A percentile compares a stretch with the other conserved stretches of the same genome.
phyloP scores from a whole-genome alignment of 2,113 vertebrate genomes.

The Mandrillus leucophaeus region DNA sequence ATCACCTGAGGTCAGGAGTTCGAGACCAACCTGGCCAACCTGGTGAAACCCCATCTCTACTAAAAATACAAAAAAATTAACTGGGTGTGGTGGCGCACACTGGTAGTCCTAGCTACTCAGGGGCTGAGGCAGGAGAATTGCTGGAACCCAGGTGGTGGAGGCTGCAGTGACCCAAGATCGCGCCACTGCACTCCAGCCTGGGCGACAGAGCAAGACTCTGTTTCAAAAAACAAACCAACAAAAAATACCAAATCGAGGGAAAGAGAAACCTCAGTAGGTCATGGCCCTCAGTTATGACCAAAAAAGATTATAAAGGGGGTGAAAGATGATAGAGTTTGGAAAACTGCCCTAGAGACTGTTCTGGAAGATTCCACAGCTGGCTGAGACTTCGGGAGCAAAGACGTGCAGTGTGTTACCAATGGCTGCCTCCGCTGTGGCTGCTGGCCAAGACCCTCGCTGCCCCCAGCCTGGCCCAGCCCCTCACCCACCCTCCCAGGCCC shows the following conservation, averaged over 20 bases:
- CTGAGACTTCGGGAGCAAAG: neutral
- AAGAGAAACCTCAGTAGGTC: neutral
- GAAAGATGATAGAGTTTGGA: neutral
- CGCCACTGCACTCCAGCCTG: too few species aligned
- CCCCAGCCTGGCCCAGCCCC: neutral
- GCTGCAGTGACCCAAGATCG: too few species aligned
- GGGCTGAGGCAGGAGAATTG: too few species aligned
- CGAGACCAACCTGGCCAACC: too few species aligned
- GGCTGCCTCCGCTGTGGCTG: rapidly evolving
- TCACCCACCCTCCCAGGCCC: too few species aligned
- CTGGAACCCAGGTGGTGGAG: too few species aligned
- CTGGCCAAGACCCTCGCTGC: neutral
- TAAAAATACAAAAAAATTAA: too few species aligned
- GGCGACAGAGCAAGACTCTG: too few species aligned
- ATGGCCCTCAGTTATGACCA: neutral
- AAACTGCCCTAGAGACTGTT: neutral
- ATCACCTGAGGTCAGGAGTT: too few species aligned
- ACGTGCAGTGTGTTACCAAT: rapidly evolving
- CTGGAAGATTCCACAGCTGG: neutral
- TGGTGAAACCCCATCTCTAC: too few species aligned
- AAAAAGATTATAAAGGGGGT: neutral
- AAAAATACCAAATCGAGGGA: neutral
- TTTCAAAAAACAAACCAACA: too few species aligned
- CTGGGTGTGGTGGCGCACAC: rapidly evolving
- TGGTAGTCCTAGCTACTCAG: too few species aligned